Conservation (phyloP, 2,797 vertebrate species). For the Melanotaenia maccullochi region DNA sequence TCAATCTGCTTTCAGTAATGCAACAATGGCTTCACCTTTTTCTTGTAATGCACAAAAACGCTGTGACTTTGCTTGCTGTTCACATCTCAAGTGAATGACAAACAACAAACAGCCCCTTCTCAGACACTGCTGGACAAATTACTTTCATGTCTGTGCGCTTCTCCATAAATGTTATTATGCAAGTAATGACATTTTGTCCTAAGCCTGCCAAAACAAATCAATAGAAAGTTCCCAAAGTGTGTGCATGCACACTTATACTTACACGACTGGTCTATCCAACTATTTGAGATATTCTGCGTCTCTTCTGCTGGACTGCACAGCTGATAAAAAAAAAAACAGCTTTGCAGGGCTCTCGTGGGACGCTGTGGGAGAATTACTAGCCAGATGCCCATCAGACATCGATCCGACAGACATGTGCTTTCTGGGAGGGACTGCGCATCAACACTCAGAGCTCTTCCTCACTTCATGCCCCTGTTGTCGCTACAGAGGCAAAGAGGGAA, state of each 20-base stretch:
- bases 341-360: conserved; percentile 57
- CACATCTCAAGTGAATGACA: background rate
- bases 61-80: background rate
- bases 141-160: conserved; percentile 20
- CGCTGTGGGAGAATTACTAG: conserved; percentile 51
- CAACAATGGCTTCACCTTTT: conserved; percentile 10
- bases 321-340: conserved; percentile 56
- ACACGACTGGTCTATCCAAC: conserved; percentile 46
- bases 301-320: conserved; percentile 47
- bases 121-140: conserved; percentile 22
- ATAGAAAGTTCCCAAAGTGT: conserved; percentile 15
- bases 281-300: conserved; percentile 37
- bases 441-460: conserved; percentile 45
- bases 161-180: conserved; percentile 34
- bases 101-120: conserved; percentile 19
- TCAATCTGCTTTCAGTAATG: conserved; percentile 9
- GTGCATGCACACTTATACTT: conserved; percentile 50
- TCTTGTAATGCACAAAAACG: background rate
- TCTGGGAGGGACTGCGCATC: conserved; percentile 37
- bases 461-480: conserved; percentile 50
- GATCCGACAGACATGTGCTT: conserved; percentile 51
- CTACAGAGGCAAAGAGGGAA: conserved; percentile 51
- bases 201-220: conserved; percentile 33
- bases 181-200: conserved; percentile 32
- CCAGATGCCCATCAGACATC: conserved; percentile 65